phyloP scores from a whole-genome alignment of 2,888 invertebrate genomes.

The Hipparchia semele region DNA sequence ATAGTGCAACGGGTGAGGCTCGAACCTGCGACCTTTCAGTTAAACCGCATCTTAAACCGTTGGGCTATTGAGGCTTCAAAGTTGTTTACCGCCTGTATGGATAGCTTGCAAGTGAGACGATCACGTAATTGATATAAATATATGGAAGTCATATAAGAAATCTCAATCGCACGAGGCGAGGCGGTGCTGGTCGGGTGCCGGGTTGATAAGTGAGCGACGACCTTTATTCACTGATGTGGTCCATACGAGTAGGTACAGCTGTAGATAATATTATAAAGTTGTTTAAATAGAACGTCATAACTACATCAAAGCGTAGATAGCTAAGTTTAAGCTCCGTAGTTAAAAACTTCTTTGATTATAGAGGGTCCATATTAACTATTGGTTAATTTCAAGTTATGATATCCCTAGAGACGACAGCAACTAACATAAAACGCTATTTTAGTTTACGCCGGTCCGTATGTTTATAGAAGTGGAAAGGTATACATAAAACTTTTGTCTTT shows the following conservation, averaged over 20 bases:
- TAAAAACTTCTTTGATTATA: conserved; percentile 6
- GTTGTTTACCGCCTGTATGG: no score
- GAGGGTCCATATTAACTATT: not conserved
- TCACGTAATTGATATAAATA: no score
- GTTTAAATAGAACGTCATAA: not conserved
- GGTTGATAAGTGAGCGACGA: no score
- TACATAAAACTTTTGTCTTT: conserved; percentile 2
- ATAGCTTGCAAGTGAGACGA: no score
- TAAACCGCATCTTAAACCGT: no score
- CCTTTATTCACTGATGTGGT: no score
- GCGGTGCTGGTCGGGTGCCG: no score
- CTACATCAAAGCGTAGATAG: not conserved
- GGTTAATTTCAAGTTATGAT: conserved; percentile 9
- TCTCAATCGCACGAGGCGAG: no score
- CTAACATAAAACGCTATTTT: conserved; percentile 7
- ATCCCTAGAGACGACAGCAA: not conserved
- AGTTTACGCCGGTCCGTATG: not conserved
- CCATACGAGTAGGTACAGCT: not conserved
- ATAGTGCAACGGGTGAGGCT: no score
- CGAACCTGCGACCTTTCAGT: no score
- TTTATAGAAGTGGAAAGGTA: not conserved
- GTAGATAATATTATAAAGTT: not conserved
- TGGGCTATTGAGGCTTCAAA: no score
- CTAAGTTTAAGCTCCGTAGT: not conserved
- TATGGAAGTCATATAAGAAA: no score